Conservation (phyloP, 1,140 invertebrate genomes). For the Eumaeus atala region DNA sequence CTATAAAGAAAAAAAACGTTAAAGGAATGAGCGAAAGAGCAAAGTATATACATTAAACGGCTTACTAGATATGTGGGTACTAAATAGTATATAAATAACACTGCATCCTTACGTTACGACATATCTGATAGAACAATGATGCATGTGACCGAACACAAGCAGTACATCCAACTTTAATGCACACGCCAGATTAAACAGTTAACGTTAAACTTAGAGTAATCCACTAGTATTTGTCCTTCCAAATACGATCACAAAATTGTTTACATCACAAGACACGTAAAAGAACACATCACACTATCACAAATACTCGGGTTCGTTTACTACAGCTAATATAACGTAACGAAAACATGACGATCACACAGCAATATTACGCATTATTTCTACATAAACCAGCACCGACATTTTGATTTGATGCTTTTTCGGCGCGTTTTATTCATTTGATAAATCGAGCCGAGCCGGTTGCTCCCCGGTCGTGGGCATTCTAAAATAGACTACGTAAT, state of each 20-base stretch:
- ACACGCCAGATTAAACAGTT: too few relatives aligned
- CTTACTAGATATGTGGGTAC: too few relatives aligned
- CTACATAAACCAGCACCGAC: conserved; percentile 16
- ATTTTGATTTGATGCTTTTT: conserved; percentile 31
- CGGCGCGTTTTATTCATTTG: conserved; percentile 26
- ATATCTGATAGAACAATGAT: too few relatives aligned
- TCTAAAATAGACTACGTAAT: conserved; percentile 61
- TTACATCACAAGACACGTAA: not conserved
- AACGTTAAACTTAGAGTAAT: too few relatives aligned
- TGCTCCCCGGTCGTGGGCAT: conserved; percentile 27
- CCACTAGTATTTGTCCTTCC: too few relatives aligned
- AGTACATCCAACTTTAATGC: too few relatives aligned
- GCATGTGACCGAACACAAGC: too few relatives aligned
- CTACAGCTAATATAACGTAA: not conserved
- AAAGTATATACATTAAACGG: too few relatives aligned
- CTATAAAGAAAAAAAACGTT: too few relatives aligned
- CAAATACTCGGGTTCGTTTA: not conserved
- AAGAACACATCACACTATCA: not conserved
- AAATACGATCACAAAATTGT: not conserved
- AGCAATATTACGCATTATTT: not conserved
- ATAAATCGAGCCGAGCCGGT: conserved; percentile 20
- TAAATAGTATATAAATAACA: too few relatives aligned
- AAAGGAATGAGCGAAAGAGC: too few relatives aligned
- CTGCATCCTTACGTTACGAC: too few relatives aligned
- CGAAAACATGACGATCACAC: not conserved